Percentiles rank a stretch among this genome's conserved stretches.
phyloP scores from a whole-genome alignment of 2,797 vertebrate genomes.

The Danio tinwini region DNA sequence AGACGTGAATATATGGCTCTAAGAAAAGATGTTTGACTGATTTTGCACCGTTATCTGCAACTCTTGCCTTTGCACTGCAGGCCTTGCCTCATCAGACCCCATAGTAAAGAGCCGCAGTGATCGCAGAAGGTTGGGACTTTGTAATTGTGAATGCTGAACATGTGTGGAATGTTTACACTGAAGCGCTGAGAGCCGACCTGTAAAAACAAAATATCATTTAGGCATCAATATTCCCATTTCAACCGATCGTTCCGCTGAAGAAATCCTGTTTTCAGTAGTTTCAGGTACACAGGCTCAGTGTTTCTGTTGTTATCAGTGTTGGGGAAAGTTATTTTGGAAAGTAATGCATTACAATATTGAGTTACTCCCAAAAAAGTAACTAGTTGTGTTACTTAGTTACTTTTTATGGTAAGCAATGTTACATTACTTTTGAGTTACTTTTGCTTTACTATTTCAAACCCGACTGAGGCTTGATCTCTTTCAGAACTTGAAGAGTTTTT shows the following conservation, averaged over 20 bases:
- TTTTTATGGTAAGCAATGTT: too few species aligned
- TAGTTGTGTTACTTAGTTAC: too few species aligned
- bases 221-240: conserved; percentile 32
- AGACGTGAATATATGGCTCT: background rate
- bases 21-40: background rate
- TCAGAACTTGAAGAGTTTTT: too few species aligned
- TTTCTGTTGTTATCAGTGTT: background rate
- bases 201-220: conserved; percentile 67
- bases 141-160: conserved; percentile 98
- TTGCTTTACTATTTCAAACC: too few species aligned
- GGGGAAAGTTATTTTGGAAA: too few species aligned
- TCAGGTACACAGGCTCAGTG: background rate
- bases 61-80: conserved; percentile 94
- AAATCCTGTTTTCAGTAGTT: background rate
- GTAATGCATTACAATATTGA: too few species aligned
- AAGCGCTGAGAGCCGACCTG: conserved; percentile 97
- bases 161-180: conserved; percentile 99
- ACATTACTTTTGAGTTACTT: too few species aligned
- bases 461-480: too few species aligned
- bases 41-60: background rate
- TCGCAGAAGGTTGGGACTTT: conserved; percentile 99
- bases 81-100: conserved; percentile 97
- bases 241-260: background rate
- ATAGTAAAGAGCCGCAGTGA: conserved; percentile 97
- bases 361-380: too few species aligned